phyloP scores from a whole-genome alignment of 2,113 vertebrate genomes.

The Misgurnus mizolepis region DNA sequence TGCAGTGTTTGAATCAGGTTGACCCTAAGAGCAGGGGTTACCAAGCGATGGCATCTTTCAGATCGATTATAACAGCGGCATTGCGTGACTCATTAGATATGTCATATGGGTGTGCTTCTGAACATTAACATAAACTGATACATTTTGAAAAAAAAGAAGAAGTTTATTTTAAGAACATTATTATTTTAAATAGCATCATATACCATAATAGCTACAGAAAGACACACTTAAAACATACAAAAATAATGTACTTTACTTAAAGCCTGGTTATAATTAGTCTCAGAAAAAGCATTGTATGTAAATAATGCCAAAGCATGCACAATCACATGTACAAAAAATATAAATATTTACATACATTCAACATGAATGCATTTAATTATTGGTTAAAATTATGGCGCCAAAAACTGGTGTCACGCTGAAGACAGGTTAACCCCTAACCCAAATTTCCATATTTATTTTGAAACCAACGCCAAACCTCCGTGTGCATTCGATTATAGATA shows the following conservation, averaged over 20 bases:
- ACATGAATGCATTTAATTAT: constrained; percentile 67
- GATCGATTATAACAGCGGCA: constrained; percentile 1
- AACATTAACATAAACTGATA: no score
- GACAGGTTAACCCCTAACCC: background rate
- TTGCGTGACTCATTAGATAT: constrained; percentile 3
- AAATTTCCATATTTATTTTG: background rate
- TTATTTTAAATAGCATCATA: constrained; percentile 68
- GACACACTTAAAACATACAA: constrained; percentile 66
- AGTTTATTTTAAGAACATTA: constrained; percentile 49
- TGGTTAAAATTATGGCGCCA: constrained; percentile 31
- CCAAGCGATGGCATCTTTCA: constrained; percentile 18
- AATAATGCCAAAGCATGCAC: constrained; percentile 54
- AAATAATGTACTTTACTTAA: constrained; percentile 64
- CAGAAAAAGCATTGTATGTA: constrained; percentile 22
- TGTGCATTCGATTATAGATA: no score
- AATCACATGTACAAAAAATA: constrained; percentile 71
- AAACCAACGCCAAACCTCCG: background rate
- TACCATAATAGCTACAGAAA: constrained; percentile 52
- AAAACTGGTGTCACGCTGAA: background rate
- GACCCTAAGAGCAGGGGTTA: constrained; percentile 4
- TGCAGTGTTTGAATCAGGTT: constrained; percentile 34
- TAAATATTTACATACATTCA: constrained; percentile 78
- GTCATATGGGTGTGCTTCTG: background rate
- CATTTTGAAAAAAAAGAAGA: constrained; percentile 25
- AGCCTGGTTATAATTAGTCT: constrained; percentile 55